phyloP scores from a whole-genome alignment of 2,797 vertebrate species.

The Cygnus olor region DNA sequence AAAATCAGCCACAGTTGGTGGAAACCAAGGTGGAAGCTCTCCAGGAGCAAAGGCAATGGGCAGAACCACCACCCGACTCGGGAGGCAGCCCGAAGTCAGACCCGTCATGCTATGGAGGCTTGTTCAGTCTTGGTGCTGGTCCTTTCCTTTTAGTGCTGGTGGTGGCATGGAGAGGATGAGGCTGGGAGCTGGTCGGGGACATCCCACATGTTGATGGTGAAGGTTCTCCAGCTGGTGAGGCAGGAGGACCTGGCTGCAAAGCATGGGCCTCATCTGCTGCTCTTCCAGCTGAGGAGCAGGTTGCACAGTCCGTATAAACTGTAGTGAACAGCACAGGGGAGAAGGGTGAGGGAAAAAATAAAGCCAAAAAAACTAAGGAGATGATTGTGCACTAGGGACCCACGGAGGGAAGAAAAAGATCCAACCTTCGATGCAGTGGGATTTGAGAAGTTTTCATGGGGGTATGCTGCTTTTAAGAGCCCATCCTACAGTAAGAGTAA shows the following conservation, averaged over 20 bases:
- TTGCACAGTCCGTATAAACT: not conserved
- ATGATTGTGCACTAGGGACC: not conserved
- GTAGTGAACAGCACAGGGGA: not conserved
- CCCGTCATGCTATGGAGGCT: not conserved
- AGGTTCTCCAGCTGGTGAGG: not conserved
- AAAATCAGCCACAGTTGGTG: not conserved
- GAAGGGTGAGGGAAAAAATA: not conserved
- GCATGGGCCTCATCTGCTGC: not conserved
- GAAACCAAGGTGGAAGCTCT: not conserved
- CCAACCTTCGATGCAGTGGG: not conserved
- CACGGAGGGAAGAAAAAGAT: not conserved
- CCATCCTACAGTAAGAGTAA: not conserved
- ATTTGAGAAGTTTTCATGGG: not conserved
- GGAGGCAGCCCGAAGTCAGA: not conserved
- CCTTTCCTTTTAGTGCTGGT: not conserved
- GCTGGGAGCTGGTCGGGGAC: not conserved
- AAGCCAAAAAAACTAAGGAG: accelerated
- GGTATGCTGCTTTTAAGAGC: not conserved
- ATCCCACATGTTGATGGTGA: not conserved
- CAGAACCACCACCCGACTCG: not conserved
- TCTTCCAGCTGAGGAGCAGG: not conserved
- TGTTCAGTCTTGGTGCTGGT: accelerated
- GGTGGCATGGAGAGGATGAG: accelerated
- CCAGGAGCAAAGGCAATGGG: not conserved
- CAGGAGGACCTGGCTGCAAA: not conserved